A percentile compares a stretch with the other conserved stretches of the same genome.
Conservation (phyloP, 1,140 invertebrate genomes). For the Dendroctonus ponderosae region DNA sequence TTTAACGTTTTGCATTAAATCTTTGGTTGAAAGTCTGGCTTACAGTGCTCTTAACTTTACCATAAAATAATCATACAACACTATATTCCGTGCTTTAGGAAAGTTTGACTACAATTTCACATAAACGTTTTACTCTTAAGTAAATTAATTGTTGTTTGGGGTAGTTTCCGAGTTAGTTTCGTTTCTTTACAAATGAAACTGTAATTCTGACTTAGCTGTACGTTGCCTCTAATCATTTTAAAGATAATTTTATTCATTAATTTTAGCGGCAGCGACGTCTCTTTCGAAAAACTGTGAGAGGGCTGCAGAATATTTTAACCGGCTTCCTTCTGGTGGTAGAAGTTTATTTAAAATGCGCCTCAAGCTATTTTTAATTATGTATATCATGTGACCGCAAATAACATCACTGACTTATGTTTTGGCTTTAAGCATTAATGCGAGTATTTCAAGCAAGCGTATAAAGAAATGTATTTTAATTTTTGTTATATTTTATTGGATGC, state of each 20-base stretch:
- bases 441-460: too few species aligned
- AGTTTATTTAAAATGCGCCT: constrained; percentile 8
- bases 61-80: too few species aligned
- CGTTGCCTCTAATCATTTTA: constrained; percentile 24
- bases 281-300: constrained; percentile 3
- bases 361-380: not conserved
- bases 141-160: constrained; percentile 25
- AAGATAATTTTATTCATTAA: constrained; percentile 31
- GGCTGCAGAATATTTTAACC: constrained; percentile 10
- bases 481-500: too few species aligned
- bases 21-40: too few species aligned
- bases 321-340: not conserved
- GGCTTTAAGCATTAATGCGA: constrained; percentile 4
- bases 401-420: not conserved
- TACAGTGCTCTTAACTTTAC: too few species aligned
- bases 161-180: constrained; percentile 16
- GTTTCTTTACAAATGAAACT: constrained; percentile 28
- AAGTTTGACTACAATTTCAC: constrained; percentile 12
- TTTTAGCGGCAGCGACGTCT: constrained; percentile 9
- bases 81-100: not conserved
- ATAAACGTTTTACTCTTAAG: constrained; percentile 14
- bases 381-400: not conserved
- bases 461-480: too few species aligned
- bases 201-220: constrained; percentile 20
- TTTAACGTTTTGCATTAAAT: too few species aligned